Base-by-base conservation (phyloP, 2,113 vertebrate genomes). In the Taurulus bubalis region DNA sequence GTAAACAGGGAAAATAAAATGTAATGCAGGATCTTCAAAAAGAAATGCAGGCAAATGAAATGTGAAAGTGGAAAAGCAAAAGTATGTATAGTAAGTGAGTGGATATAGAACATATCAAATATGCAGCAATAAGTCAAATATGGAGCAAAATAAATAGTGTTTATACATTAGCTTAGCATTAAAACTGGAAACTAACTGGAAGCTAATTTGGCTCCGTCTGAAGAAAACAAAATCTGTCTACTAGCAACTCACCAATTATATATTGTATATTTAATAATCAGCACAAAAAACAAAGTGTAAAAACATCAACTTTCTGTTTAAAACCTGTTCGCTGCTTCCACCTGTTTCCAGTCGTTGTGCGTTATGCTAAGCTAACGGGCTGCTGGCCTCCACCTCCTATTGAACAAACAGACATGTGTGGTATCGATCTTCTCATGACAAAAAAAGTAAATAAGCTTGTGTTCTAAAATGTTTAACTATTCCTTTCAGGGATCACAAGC, bases 341-440 rank as follows among this genome's bases (percentile, higher is more conserved):
- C 8, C 26, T 34, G 7, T 32, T 73, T 73, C 18, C 28, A 14
- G 28, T 36, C 6, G 8, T 51, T 12, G 53, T 30, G 55, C 38
- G 9, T 15, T 51, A 72, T 45, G 36, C 70, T 38, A 56, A 56
- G 56, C 14, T 59, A 59, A 30, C 56, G 10, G n/a, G 12, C 68
- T 7, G 34, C 10, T 45, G 36, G 70, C 28, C 22, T 75, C 32
- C 38, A 36, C 20, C 22, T 64, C 32, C 38, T 51, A 64, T 53
- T 26, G 6, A 24, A 32, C 20, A 60, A 62, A 20, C 18, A 45
- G 28, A 58, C 10, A 1, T 26, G 10, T n/a, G 38, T 60, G 24
- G 53, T 30, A 60, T 49, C 58, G 26, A 47, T 74, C 42, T 75
- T 26, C 20, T 47, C 40, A 34, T 53, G 7, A 75, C 24, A 55